Conservation (phyloP, 2,113 vertebrate genomes). For the Centrocercus urophasianus region DNA sequence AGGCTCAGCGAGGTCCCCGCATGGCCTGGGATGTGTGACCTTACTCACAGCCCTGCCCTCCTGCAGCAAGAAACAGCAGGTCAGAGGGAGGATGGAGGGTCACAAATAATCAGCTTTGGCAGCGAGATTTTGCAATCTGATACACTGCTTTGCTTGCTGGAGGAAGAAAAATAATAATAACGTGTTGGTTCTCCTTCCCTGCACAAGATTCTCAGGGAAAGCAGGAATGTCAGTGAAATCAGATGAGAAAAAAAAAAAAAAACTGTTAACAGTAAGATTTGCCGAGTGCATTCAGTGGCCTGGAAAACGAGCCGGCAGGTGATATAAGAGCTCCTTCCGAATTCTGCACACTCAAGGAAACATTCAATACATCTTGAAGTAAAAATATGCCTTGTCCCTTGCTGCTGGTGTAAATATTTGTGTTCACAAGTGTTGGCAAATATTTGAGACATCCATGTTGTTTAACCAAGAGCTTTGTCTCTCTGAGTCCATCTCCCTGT, state of each 20-base stretch:
- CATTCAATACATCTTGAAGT: conserved; percentile 67
- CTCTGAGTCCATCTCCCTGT: conserved; percentile 38
- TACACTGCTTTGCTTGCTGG: not conserved
- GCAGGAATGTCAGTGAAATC: conserved; percentile 30
- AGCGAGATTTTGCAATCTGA: not conserved
- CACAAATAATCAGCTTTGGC: not conserved
- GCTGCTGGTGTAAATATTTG: conserved; percentile 70
- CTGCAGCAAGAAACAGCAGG: fast-evolving
- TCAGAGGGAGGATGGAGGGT: not conserved
- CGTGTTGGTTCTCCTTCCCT: not conserved
- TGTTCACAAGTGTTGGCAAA: conserved; percentile 70
- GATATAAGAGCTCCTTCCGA: conserved; percentile 60
- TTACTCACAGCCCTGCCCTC: fast-evolving
- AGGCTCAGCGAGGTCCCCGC: not conserved
- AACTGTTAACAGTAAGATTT: conserved; percentile 41
- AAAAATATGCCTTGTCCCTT: conserved; percentile 63
- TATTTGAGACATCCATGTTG: conserved; percentile 74
- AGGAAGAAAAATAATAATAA: not conserved
- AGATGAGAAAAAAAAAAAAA: conserved; percentile 41
- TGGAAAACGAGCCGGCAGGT: conserved; percentile 70
- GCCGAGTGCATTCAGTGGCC: conserved; percentile 62
- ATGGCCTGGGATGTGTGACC: not conserved
- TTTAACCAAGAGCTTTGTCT: conserved; percentile 76
- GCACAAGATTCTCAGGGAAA: not conserved
- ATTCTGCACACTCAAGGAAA: conserved; percentile 69